Evolutionary conservation across 1,140 invertebrate species (phyloP), one percentile per base, ranked within the genome.

Genomic region (Trypoxylus dichotomus): DNA sequence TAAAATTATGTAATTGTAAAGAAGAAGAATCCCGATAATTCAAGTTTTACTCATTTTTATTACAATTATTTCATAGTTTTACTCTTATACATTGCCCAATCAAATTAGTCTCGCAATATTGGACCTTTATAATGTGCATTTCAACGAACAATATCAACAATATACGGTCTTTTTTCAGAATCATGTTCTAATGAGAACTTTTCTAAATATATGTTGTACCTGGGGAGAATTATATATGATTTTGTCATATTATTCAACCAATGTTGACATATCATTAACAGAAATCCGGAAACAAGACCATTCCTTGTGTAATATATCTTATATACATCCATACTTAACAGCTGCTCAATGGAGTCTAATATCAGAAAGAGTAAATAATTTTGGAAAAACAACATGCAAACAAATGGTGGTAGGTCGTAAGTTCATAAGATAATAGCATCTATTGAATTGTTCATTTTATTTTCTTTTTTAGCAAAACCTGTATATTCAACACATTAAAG

Each of bases 341-440:
- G 75, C 79, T 1, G 79, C 82, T 74, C 81, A 85, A 63, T 86
- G 85, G 85, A 81, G 82, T 73, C 74, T 83, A 29, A 82, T 86
- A 77, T 82, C 82, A 8, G 81, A 86, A 80, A 82, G 85, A 73
- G 84, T 86, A 47, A 83, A 75, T n/a, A 86, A 86, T 83, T 86
- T 86, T 79, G 85, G 85, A 42, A 82, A 84, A 78, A 68, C 77
- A 63, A 79, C 81, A 29, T 86, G 84, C 77, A 85, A 85, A 79
- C 42, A 81, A 76, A 79, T 83, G 15, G 80, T 85, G 83, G 84
- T 85, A 80, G 32, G 1, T 37, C 10, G 32, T 37, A 7, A 37
- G 32, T 8, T 37, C 32, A 8, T 37, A 37, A 8, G 5, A 37
- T 37, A 7, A 37, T 7, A 7, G 32, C 0, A 37, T 5, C 32